phyloP scores from a whole-genome alignment of 1,140 invertebrate genomes.

The Calliphora vicina region DNA sequence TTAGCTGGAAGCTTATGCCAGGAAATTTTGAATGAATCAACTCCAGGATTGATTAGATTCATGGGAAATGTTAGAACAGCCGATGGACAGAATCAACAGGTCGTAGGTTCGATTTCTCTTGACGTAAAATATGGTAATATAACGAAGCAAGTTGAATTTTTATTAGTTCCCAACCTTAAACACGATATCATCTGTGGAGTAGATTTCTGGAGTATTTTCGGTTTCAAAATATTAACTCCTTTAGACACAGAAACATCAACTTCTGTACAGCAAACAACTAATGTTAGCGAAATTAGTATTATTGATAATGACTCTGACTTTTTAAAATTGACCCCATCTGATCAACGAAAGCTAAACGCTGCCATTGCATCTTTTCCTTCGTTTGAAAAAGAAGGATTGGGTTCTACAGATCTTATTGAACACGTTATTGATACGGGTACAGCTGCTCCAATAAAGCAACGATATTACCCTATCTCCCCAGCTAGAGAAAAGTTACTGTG shows the following conservation, averaged over 20 bases:
- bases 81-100: not conserved
- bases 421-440: not conserved
- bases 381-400: not conserved
- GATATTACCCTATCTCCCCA: not conserved
- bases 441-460: not conserved
- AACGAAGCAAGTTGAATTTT: not conserved
- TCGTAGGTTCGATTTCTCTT: not conserved
- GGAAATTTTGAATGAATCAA: no score
- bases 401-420: not conserved
- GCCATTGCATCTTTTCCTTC: not conserved
- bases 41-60: not conserved
- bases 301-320: no score
- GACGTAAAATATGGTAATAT: not conserved
- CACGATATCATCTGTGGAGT: no score
- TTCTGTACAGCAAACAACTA: no score
- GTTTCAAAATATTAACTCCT: no score
- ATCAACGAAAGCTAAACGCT: no score
- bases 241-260: no score
- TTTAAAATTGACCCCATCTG: no score
- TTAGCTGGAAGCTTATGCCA: no score
- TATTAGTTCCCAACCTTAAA: not conserved
- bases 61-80: not conserved
- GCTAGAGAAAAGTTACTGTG: not conserved
- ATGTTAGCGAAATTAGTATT: no score
- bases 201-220: no score